Base-by-base conservation (phyloP, 1,140 invertebrate species). In the Scaptomyza graminum region DNA sequence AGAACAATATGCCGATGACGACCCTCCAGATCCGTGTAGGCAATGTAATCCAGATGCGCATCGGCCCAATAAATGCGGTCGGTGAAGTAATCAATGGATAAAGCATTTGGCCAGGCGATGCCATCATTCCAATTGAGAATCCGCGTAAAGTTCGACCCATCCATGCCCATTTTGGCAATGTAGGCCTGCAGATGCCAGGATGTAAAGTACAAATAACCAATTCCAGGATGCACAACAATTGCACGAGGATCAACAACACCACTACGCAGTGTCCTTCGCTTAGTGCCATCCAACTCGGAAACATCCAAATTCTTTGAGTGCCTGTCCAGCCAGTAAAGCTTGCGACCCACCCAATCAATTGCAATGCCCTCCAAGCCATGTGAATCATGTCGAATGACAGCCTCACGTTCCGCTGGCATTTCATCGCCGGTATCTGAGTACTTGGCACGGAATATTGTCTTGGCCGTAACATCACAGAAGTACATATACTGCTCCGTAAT, bases 1-100 rank as follows among this genome's bases (percentile, higher is more conserved):
- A 98, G 79, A 0, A 98, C 96, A 54, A 96, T 93, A 61, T 97
- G 96, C 3, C 97, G 93, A 89, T 97, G 95, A 56, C 94, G 94
- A 3, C 98, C 98, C 92, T 98, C 97, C 43, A 99, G 93, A 92
- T 99, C 97, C 4, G 96, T 94, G 59, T 95, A 99, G 18, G 98
- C 98, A 31, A 99, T 99, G 76, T 99, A 99, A 92, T 99, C 98
- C 22, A 99, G 93, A 94, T 99, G 99, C 74, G 98, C 99, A 92
- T 99, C 99, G 0, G 98, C 98, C 96, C 97, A 99, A 92, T 97
- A 99, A 13, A 99, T 95, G 75, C 96, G 94, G 75, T 99, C 96
- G 3, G 97, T 98, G 85, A 99, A 98, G 90, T 98, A 99, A 85
- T 99, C 99, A 52, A 99, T 96, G 0, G 98, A 98, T 0, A 99